Base-by-base conservation (phyloP, 2,888 invertebrate species). In the Achlya flavicornis region DNA sequence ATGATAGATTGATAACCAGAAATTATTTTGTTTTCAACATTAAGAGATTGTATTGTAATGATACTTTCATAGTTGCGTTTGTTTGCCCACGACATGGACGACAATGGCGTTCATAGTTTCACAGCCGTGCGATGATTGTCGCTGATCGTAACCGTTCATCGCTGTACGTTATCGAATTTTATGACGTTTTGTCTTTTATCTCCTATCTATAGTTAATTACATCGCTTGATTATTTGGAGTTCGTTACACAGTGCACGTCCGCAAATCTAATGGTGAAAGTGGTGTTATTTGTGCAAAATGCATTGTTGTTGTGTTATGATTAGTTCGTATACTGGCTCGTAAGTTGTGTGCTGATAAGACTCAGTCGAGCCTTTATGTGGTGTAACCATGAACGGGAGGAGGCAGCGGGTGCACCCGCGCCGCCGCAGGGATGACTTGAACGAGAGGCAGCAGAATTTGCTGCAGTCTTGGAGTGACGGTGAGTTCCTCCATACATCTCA, bases 381-480 rank as follows among this genome's bases (percentile, higher is more conserved):
- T 69, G 71, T 71, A 80, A 85, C 70, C 72, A 92, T 93, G 92
- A 89, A 83, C 76, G 87, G 85, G 67, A 87, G 81, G 75, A 82
- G 82, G 67, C 76, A 79, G 66, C 85, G 90, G 75, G 85, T 89
- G 73, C 86, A 91, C 71, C 90, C 91, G 70, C 86, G 89, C 62
- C 86, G 90, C 65, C 89, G 90, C 65, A 89, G 90, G 64, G 89
- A 91, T 83, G 91, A 89, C 66, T 78, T 87, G 71, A 85, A 85
- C 69, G 91, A 91, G 66, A 89, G 87, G 70, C 85, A 83, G 53
- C 91, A 91, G 81, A 92, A 93, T 72, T 79, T 93, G 75, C 86
- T 93, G 62, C 83, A 89, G 62, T 85, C 89, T 69, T 93, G 93
- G 93, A 90, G 84, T 66, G 84, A 92, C 77, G 93, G 93, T 93